Percentiles rank a stretch among this genome's conserved stretches.
Evolutionary conservation across 2,113 vertebrate species (phyloP).

Genomic region (Chaetorhynchus papuensis): DNA sequence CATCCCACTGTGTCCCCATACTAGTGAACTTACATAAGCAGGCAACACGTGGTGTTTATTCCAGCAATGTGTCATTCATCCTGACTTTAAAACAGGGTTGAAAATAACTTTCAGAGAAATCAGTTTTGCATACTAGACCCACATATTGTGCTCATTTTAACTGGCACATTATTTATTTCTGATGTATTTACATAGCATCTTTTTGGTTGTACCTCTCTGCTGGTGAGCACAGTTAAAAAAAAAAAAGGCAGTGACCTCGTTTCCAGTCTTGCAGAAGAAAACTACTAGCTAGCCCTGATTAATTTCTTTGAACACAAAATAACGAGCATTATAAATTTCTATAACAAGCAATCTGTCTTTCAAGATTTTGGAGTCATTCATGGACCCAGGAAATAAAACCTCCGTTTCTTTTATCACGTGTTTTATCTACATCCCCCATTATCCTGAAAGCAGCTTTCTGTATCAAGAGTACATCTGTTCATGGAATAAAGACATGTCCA

Average conservation of each 20-base stretch:
- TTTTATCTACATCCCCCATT: neutral
- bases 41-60: neutral
- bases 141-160: neutral
- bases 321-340: neutral
- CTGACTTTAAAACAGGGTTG: neutral
- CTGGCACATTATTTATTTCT: neutral
- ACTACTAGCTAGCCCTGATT: neutral
- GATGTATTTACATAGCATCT: neutral
- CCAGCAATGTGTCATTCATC: neutral
- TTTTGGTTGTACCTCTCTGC: neutral
- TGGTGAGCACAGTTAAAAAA: neutral
- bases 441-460: neutral
- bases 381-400: neutral
- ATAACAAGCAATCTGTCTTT: neutral
- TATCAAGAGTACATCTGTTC: neutral
- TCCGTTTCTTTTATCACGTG: neutral
- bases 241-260: neutral
- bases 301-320: neutral
- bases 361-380: neutral
- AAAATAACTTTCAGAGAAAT: neutral
- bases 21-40: neutral
- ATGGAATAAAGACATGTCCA: neutral
- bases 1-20: neutral
- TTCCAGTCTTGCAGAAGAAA: neutral
- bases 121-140: neutral